phyloP scores from a whole-genome alignment of 2,888 invertebrate genomes.

The Azorinus chamasolen region DNA sequence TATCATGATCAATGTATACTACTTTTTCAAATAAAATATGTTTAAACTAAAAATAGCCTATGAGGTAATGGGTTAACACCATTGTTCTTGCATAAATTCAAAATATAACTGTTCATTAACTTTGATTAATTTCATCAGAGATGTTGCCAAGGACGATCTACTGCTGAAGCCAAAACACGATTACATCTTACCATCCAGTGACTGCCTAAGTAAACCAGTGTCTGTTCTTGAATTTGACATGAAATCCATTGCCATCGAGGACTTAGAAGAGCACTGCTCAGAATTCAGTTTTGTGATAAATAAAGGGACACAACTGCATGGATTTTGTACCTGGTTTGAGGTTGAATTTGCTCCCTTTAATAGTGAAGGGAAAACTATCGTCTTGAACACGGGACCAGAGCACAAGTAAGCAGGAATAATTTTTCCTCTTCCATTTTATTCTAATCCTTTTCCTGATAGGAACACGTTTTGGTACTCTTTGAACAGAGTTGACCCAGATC shows the following conservation, averaged over 20 bases:
- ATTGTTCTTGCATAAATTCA: too few relatives aligned
- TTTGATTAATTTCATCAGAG: conserved; percentile 61
- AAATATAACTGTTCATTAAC: too few relatives aligned
- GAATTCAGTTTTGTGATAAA: conserved; percentile 62
- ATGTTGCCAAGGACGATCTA: conserved; percentile 62
- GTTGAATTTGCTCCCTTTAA: conserved; percentile 65
- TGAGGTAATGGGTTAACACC: too few relatives aligned
- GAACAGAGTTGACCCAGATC: too few relatives aligned
- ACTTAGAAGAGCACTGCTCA: conserved; percentile 65
- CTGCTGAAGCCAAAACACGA: conserved; percentile 67
- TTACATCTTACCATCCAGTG: conserved; percentile 55
- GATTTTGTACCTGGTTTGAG: conserved; percentile 76
- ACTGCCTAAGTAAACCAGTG: conserved; percentile 58
- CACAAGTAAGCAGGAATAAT: conserved; percentile 63
- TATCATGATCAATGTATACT: too few relatives aligned
- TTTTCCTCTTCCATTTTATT: too few relatives aligned
- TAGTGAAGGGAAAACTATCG: conserved; percentile 39
- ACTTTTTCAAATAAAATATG: too few relatives aligned
- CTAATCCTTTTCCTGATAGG: too few relatives aligned
- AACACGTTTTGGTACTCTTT: too few relatives aligned
- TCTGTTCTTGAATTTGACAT: conserved; percentile 64
- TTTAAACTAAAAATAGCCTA: too few relatives aligned
- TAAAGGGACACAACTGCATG: conserved; percentile 64
- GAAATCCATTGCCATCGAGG: conserved; percentile 51
- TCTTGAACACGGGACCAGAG: conserved; percentile 71